Evolutionary conservation across 2,113 vertebrate genomes (phyloP), one percentile per base, ranked within the genome.

Genomic region (Azemiops feae): DNA sequence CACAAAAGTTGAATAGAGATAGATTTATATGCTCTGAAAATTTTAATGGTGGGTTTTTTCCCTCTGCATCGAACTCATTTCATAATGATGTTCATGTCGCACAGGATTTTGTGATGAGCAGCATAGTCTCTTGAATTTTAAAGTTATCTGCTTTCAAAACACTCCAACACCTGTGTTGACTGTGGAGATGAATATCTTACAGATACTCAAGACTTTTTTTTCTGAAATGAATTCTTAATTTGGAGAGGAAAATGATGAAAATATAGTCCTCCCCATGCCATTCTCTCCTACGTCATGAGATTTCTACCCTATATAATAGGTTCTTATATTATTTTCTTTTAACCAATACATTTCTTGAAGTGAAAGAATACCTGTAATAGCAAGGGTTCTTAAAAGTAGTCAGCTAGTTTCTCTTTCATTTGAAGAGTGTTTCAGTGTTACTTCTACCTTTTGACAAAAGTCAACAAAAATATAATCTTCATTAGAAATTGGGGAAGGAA

Each of bases 391-490:
- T 58, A 2, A 85, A 5, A 47, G 18, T 22, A 94, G 89, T 1
- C 0, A 64, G 89, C 93, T 74, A 4, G 27, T 58, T 89, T 39
- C 50, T 58, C 34, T 55, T 85, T 60, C 69, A 85, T 89, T 85
- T 89, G 89, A 92, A 1, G 14, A 87, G 34, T 0, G 0, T 90
- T 94, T 93, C 54, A 47, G 52, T 89, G 86, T 50, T 3, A 60
- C 0, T 92, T 93, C 22, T 93, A 58, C 93, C 7, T 2, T 94
- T 94, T 95, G 14, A 87, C 88, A 92, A 90, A 85, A 3, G 1
- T 89, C 94, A 94, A 89, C 60, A 11, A 27, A 91, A 95, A 88
- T 27, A 90, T 92, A 92, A 53, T 92, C 57, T 93, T 85, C n/a
- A 93, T 93, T 23, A 89, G 93, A 39, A 20, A 2, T 74, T 74